Evolutionary conservation across 2,888 invertebrate species (phyloP), one percentile per base, ranked within the genome.

Genomic region (Muschampia plurimacula): DNA sequence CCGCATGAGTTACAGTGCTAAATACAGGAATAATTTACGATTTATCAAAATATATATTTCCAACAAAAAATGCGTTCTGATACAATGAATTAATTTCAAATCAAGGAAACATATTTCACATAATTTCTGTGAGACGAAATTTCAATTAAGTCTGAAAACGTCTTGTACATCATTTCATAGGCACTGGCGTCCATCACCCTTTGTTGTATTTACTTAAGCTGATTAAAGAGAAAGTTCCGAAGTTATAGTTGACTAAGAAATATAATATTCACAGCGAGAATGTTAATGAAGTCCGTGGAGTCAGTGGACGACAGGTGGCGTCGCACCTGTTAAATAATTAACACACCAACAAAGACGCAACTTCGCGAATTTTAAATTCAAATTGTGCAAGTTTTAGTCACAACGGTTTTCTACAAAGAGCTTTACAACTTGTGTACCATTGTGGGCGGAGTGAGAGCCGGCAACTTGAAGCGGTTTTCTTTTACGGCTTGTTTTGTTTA

Each of bases 281-380:
- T 78, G 78, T 69, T 78, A 76, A 79, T 79, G 77, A 77, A 74
- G 69, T 73, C 65, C 73, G 74, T 78, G 57, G 28, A 74, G 22
- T 41, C 77, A 76, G 69, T 80, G 78, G 78, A 76, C 83, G 83
- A 80, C 91, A 89, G 91, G 88, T 90, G 90, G 82, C 83, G 75
- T 78, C 75, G 77, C 78, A 77, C 82, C 84, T 84, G 79, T 78
- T 84, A 88, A 89, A 89, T 88, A 92, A 93, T 92, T 91, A 91
- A 90, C 90, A 89, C 84, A 79, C 81, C 80, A 79, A 79, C 80
- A 80, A 83, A 84, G 85, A 80, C 76, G 78, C 82, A 88, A 86
- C 87, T 90, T 87, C 77, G 78, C 79, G 80, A 83, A 93, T 93
- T 92, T 92, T 87, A 92, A 91, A 91, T 92, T 90, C 86, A 91